Evolutionary conservation across 2,113 vertebrate genomes (phyloP), one percentile per base, ranked within the genome.

Genomic region (Pagrus major): DNA sequence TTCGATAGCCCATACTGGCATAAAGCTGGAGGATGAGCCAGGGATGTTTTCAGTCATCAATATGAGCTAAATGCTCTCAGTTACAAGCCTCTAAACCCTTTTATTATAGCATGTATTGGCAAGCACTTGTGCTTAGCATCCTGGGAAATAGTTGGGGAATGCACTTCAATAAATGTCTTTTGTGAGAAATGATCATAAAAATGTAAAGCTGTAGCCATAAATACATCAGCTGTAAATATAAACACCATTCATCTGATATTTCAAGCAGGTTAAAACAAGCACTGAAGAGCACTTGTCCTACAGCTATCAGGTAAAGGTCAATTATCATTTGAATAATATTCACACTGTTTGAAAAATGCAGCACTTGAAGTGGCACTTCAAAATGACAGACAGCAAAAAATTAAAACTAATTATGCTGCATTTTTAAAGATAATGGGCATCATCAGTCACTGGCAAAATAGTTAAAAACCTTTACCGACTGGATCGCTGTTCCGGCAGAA

Each of bases 61-160:
- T 64, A 77, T 73, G 66, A 88, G 78, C 74, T 85, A 82, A 90
- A 90, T 74, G 60, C 79, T 83, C 69, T 69, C 85, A 56, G 71
- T 89, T 89, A 69, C 78, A 88, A 83, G 71, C 81, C 69, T 86
- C 81, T 88, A 88, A 93, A 87, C 52, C 72, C 68, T 70, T 90
- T 88, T 86, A 94, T 78, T 85, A 64, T 44, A n/a, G 51, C 56
- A 18, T 20, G 47, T 63, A 46, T 51, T 89, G 86, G 78, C 76
- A 76, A 66, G 71, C 76, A 68, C 25, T 75, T 74, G 54, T 58
- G 72, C 61, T 71, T 33, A 21, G 71, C 70, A 49, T 72, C 61
- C 68, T 67, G 42, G 70, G 71, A 76, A 83, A 80, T 37, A 54
- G 79, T 60, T 42, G 18, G 71, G 58, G 73, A 78, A 67, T 25